Evolutionary conservation across 2,888 invertebrate genomes (phyloP).

Genomic region (Digitonthophagus gazella): DNA sequence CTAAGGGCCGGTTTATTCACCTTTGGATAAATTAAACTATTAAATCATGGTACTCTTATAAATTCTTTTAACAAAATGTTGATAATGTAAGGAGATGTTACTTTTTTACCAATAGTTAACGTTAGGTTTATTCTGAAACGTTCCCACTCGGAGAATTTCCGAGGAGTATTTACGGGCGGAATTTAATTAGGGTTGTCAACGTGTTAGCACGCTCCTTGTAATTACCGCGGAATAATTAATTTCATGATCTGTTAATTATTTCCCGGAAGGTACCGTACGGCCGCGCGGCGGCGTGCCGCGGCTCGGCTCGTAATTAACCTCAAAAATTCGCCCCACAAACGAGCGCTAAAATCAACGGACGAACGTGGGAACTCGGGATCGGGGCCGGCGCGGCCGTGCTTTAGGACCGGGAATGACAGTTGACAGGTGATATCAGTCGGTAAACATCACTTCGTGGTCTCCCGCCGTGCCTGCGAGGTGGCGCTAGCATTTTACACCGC

Average conservation of each 20-base stretch:
- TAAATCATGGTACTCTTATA: too few relatives aligned
- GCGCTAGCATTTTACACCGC: conserved; percentile 26
- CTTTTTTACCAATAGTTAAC: neutral
- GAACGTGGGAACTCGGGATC: conserved; percentile 27
- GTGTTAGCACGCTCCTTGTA: conserved; percentile 15
- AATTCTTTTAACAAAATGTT: too few relatives aligned
- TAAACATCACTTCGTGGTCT: conserved; percentile 27
- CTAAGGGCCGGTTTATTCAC: too few relatives aligned
- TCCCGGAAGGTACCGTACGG: conserved; percentile 1
- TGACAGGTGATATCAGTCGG: conserved; percentile 29
- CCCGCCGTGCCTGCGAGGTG: conserved; percentile 27
- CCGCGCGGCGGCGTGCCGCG: conserved; percentile 1
- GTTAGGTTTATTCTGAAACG: neutral
- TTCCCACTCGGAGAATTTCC: neutral
- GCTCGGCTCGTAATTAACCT: conserved; percentile 2
- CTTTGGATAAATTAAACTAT: too few relatives aligned
- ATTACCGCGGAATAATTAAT: conserved; percentile 17
- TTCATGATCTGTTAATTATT: conserved; percentile 13
- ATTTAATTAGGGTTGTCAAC: conserved; percentile 18
- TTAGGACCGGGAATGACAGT: conserved; percentile 27
- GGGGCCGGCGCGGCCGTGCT: conserved; percentile 17
- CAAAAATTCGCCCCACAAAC: conserved; percentile 12
- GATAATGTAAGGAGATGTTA: neutral
- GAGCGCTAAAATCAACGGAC: conserved; percentile 16
- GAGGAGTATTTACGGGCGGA: neutral